Percentiles rank a stretch among this genome's conserved stretches.
Evolutionary conservation across 2,888 invertebrate species (phyloP).

Genomic region (Apamea sordens): DNA sequence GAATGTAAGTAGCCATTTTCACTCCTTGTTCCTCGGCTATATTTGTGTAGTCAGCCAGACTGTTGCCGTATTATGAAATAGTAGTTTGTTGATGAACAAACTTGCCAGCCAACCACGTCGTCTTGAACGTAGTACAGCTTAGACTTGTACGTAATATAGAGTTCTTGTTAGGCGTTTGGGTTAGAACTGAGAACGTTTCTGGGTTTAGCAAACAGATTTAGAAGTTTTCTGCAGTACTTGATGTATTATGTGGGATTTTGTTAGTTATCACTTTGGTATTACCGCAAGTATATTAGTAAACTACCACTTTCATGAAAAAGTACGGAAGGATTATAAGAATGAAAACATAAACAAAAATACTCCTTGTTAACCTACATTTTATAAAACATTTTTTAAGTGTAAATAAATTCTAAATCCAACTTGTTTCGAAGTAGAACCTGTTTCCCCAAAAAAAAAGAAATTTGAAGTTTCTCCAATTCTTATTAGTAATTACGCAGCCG

Average conservation of each 20-base stretch:
- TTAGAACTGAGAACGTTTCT: slow-evolving; percentile 46
- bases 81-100: slow-evolving; percentile 70
- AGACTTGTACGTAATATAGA: slow-evolving; percentile 54
- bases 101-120: slow-evolving; percentile 56
- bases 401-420: slow-evolving; percentile 26
- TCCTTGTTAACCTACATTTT: background rate
- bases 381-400: slow-evolving; percentile 11
- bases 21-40: slow-evolving; percentile 48
- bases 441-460: slow-evolving; percentile 49
- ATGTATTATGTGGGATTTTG: slow-evolving; percentile 12
- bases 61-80: slow-evolving; percentile 68
- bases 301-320: background rate
- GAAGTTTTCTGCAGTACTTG: slow-evolving; percentile 35
- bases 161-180: slow-evolving; percentile 54
- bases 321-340: background rate
- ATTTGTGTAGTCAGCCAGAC: slow-evolving; percentile 62
- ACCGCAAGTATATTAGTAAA: background rate
- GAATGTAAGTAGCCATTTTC: slow-evolving; percentile 66
- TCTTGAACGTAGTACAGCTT: slow-evolving; percentile 55
- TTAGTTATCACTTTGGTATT: slow-evolving; percentile 24
- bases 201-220: slow-evolving; percentile 46
- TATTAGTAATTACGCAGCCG: slow-evolving; percentile 61
- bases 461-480: slow-evolving; percentile 54
- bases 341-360: background rate
- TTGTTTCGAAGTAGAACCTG: slow-evolving; percentile 41